These are phyloP conservation scores for Felis catus DNA, from an alignment of 2,113 vertebrate genomes.

Conservation along the genomic window F.catus_Fca126_mat1.0 CM031416.1:8628501-8629000, in stretches of 20 bases:
- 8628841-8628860: not conserved
- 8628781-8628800: not conserved
- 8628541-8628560: not conserved
- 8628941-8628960: not conserved
- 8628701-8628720: not conserved
- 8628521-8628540: not conserved
- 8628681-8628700: not conserved
- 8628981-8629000: not conserved
- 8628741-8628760: not conserved
- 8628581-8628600: conserved; percentile 37
- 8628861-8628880: not conserved
- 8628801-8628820: not conserved
- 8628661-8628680: not conserved
- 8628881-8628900: not conserved
- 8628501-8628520: conserved; percentile 24
- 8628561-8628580: not conserved
- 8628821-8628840: not conserved
- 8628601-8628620: not conserved
- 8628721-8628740: not conserved
- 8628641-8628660: not conserved
- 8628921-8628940: conserved; percentile 14
- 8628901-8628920: not conserved
- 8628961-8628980: not conserved
- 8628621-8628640: not conserved
- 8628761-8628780: not conserved